phyloP scores from a whole-genome alignment of 1,140 invertebrate genomes.

The Heliconius eleuchia region DNA sequence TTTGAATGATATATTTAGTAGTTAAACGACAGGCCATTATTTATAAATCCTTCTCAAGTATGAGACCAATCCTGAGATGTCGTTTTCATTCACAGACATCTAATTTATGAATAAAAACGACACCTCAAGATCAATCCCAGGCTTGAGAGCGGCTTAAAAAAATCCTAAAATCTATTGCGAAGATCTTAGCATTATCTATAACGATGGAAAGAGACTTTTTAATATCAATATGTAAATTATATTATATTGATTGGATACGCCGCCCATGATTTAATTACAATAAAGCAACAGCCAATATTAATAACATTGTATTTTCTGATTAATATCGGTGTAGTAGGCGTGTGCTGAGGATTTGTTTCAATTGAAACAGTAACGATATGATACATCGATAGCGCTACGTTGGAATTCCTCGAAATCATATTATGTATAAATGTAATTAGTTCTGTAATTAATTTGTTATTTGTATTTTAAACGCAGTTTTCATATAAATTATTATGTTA shows the following conservation, averaged over 20 bases:
- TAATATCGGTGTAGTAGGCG: neutral
- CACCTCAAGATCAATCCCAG: too few relatives aligned
- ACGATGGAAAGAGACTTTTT: too few relatives aligned
- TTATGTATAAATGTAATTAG: slow-evolving; percentile 3
- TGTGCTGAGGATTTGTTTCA: slow-evolving; percentile 12
- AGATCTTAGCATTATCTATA: too few relatives aligned
- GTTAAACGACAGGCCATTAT: too few relatives aligned
- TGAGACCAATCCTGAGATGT: too few relatives aligned
- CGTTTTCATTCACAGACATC: too few relatives aligned
- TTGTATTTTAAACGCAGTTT: neutral
- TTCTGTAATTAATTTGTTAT: neutral
- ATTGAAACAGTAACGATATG: neutral
- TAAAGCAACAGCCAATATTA: slow-evolving; percentile 2
- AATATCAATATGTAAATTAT: neutral
- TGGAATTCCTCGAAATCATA: slow-evolving; percentile 1
- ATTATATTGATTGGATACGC: neutral
- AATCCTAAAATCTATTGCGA: too few relatives aligned
- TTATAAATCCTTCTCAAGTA: too few relatives aligned
- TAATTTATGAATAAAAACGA: too few relatives aligned
- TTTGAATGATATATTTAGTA: too few relatives aligned
- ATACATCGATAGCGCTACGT: neutral
- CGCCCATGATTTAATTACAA: slow-evolving; percentile 6
- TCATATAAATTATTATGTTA: neutral
- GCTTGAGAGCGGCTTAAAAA: too few relatives aligned
- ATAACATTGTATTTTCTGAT: slow-evolving; percentile 9